These are phyloP conservation scores for Pteronotus mesoamericanus DNA, from an alignment of 2,797 vertebrate genomes.

Conservation along the genomic window DNA sequence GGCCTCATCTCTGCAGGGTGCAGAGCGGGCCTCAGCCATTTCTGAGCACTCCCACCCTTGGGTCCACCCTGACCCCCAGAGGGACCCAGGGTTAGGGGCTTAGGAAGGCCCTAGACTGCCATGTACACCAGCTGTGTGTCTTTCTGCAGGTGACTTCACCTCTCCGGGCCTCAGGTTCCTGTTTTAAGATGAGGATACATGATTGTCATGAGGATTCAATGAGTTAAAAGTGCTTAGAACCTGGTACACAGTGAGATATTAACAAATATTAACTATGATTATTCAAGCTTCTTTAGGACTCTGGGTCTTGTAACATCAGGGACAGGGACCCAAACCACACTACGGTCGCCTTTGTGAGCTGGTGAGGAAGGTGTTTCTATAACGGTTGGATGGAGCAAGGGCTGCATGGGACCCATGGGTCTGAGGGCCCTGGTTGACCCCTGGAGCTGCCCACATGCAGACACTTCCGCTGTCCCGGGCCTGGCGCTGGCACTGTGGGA, in stretches of 20 bases:
- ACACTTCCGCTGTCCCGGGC: fast-evolving
- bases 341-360: background rate
- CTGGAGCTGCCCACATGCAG: background rate
- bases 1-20: background rate
- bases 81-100: background rate
- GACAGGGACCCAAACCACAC: background rate
- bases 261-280: background rate
- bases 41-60: background rate
- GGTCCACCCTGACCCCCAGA: no score
- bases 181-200: background rate
- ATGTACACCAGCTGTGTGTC: background rate
- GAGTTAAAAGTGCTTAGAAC: background rate
- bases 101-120: background rate
- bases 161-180: background rate
- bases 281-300: background rate
- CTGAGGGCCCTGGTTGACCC: background rate
- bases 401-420: background rate
- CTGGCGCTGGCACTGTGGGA: background rate
- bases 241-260: background rate
- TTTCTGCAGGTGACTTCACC: background rate
- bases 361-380: background rate
- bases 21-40: background rate
- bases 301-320: background rate
- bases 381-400: background rate
- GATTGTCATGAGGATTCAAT: background rate